A percentile compares a stretch with the other conserved stretches of the same genome.
phyloP scores from a whole-genome alignment of 2,797 vertebrate genomes.

The Premnoplex brunnescens region DNA sequence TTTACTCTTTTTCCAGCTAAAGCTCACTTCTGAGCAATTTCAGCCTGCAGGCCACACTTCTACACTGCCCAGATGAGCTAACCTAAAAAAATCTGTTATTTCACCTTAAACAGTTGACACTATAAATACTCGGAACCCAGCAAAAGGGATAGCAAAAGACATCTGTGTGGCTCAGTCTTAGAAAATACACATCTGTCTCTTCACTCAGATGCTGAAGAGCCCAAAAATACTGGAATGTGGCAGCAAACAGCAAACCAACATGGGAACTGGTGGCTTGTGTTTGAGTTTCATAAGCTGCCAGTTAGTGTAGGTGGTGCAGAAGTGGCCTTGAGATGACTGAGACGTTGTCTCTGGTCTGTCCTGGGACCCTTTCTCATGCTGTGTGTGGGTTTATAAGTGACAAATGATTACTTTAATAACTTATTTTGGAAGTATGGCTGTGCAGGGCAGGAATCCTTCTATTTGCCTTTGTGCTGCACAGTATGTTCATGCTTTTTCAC shows the following conservation, averaged over 20 bases:
- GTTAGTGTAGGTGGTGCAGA: no score
- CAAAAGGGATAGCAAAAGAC: background rate
- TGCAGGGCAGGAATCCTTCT: background rate
- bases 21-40: background rate
- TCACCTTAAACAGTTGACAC: background rate
- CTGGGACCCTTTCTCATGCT: background rate
- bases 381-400: background rate
- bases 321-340: background rate
- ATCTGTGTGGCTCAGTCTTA: background rate
- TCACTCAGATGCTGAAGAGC: background rate
- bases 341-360: background rate
- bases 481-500: fast-evolving
- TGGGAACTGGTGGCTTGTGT: fast-evolving
- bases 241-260: background rate
- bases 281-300: background rate
- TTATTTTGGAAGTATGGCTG: background rate
- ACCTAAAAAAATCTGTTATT: background rate
- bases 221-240: background rate
- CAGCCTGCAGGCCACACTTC: background rate
- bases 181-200: background rate
- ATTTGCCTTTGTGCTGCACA: background rate
- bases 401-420: background rate
- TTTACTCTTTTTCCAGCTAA: background rate
- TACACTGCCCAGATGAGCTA: background rate
- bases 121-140: background rate